phyloP scores from a whole-genome alignment of 2,113 vertebrate species.

The Coracopsis vasa region DNA sequence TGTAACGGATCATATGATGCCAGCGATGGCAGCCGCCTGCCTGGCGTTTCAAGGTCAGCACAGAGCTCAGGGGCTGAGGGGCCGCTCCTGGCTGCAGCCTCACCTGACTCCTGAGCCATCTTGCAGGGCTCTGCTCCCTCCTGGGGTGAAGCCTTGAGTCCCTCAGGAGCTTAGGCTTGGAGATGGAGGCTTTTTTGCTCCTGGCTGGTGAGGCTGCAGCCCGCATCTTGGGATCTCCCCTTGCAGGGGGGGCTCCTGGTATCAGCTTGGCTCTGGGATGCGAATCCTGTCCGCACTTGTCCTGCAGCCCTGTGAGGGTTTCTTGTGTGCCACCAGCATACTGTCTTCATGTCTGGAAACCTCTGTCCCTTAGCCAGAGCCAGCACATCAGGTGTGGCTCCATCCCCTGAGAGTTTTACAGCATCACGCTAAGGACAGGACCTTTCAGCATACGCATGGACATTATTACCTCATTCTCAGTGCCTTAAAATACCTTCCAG shows the following conservation, averaged over 20 bases:
- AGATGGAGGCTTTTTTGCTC: neutral
- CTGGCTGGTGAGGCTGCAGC: neutral
- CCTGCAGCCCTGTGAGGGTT: neutral
- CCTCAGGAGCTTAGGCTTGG: neutral
- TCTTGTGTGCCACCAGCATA: rapidly evolving
- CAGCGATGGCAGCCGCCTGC: neutral
- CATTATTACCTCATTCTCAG: rapidly evolving
- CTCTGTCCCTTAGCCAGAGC: neutral
- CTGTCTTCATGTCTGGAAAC: neutral
- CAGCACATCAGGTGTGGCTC: neutral
- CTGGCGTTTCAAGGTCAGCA: neutral
- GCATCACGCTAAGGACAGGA: neutral
- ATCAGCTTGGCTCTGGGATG: neutral
- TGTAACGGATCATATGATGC: constrained; percentile 53
- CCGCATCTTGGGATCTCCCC: neutral
- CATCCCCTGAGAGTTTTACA: neutral
- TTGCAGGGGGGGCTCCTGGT: neutral
- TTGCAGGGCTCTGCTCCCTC: neutral
- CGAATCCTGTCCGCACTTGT: rapidly evolving
- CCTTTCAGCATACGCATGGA: neutral
- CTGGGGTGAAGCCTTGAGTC: neutral
- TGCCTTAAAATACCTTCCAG: neutral
- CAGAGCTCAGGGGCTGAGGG: neutral
- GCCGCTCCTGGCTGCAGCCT: neutral
- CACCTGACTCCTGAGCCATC: neutral